A percentile compares a stretch with the other conserved stretches of the same genome.
Conservation (phyloP, 1,140 invertebrate species). For the Liolophura sinensis region DNA sequence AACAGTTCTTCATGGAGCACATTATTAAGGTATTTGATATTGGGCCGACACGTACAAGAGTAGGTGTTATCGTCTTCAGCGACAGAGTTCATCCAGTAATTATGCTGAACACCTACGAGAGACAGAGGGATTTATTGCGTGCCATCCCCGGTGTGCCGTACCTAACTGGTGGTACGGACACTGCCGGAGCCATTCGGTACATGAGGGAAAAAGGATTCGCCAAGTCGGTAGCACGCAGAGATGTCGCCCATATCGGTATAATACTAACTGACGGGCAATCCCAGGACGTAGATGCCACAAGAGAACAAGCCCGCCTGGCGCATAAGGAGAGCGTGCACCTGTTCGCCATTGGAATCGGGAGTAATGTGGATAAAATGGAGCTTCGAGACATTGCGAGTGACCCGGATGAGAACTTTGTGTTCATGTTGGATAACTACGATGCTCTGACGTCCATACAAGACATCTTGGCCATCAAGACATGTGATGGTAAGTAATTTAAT, state of each 20-base stretch:
- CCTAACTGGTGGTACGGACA: constrained; percentile 30
- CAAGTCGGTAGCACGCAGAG: constrained; percentile 5
- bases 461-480: constrained; percentile 34
- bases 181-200: constrained; percentile 23
- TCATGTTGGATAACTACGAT: constrained; percentile 21
- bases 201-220: constrained; percentile 24
- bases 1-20: constrained; percentile 37
- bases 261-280: constrained; percentile 42
- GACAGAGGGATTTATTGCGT: constrained; percentile 1
- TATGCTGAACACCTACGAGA: constrained; percentile 17
- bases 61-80: constrained; percentile 43
- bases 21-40: constrained; percentile 40
- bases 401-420: constrained; percentile 22
- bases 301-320: constrained; percentile 20
- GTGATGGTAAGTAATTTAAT: constrained; percentile 33
- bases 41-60: constrained; percentile 27
- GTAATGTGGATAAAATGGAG: constrained; percentile 15
- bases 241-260: constrained; percentile 30
- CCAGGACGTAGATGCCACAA: constrained; percentile 17
- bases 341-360: constrained; percentile 40
- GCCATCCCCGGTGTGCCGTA: constrained; percentile 12
- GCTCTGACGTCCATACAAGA: constrained; percentile 36
- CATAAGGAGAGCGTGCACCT: constrained; percentile 28
- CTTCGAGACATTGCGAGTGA: constrained; percentile 22
- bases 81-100: constrained; percentile 8